Evolutionary conservation across 1,140 invertebrate species (phyloP).

Genomic region (Tetramorium parvispinum): DNA sequence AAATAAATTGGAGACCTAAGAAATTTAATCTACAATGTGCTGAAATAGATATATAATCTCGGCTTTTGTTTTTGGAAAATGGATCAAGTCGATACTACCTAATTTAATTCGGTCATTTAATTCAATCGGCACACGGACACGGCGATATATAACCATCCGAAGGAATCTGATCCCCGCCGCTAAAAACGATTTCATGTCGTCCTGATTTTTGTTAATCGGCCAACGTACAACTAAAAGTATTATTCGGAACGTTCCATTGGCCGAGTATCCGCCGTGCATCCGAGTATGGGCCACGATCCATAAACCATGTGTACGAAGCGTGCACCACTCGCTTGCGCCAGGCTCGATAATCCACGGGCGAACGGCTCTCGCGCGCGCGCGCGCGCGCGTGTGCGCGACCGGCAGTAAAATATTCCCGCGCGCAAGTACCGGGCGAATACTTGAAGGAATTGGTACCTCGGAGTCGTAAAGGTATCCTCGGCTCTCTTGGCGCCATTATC

Average conservation of each 20-base stretch:
- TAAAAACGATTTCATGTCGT: constrained; percentile 42
- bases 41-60: background rate
- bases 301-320: constrained; percentile 78
- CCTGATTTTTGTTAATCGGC: constrained; percentile 64
- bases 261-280: constrained; percentile 80
- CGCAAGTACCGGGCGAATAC: background rate
- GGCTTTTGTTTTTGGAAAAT: constrained; percentile 1
- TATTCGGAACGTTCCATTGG: constrained; percentile 84
- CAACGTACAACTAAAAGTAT: constrained; percentile 82
- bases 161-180: background rate
- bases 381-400: background rate
- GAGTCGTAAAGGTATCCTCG: constrained; percentile 33
- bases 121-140: background rate
- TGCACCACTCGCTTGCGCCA: constrained; percentile 65
- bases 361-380: constrained; percentile 17
- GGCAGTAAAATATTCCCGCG: constrained; percentile 21
- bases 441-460: constrained; percentile 14
- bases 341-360: constrained; percentile 75
- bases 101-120: background rate
- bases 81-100: background rate
- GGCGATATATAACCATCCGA: background rate
- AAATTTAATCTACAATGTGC: background rate
- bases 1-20: background rate
- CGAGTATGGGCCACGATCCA: constrained; percentile 80
- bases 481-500: constrained; percentile 6